Conservation (phyloP, 2,113 vertebrate species). For the Macrotis lagotis region DNA sequence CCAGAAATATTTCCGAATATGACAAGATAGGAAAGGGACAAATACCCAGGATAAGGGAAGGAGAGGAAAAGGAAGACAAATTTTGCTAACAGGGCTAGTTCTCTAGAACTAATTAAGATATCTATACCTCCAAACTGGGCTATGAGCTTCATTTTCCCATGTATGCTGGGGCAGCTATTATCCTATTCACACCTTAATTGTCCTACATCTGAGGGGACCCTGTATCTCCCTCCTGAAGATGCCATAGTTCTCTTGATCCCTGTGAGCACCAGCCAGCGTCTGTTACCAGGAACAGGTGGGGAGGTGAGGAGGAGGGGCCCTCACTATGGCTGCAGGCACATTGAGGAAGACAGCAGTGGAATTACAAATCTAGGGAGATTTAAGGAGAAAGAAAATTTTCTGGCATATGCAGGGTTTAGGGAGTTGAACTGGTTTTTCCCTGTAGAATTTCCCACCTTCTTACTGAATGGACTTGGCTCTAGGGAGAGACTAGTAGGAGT, state of each 20-base stretch:
- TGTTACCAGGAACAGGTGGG: background rate
- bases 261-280: background rate
- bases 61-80: background rate
- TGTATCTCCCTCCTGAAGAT: background rate
- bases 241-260: background rate
- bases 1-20: background rate
- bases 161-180: background rate
- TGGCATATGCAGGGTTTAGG: slow-evolving; percentile 65
- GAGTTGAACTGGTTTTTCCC: slow-evolving; percentile 65
- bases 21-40: background rate
- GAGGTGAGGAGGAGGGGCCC: background rate
- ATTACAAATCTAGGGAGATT: slow-evolving; percentile 77
- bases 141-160: background rate
- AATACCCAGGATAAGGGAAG: background rate
- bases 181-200: background rate
- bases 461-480: slow-evolving; percentile 24
- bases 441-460: slow-evolving; percentile 67
- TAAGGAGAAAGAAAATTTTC: slow-evolving; percentile 61
- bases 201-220: background rate
- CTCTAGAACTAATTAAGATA: too few species aligned
- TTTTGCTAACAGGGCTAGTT: background rate
- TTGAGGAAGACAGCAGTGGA: slow-evolving; percentile 69
- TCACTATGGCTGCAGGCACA: slow-evolving; percentile 27
- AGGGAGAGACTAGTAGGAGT: background rate
- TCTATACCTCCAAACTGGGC: background rate